phyloP scores from a whole-genome alignment of 2,797 vertebrate genomes.

The Hypotaenidia philippensis region DNA sequence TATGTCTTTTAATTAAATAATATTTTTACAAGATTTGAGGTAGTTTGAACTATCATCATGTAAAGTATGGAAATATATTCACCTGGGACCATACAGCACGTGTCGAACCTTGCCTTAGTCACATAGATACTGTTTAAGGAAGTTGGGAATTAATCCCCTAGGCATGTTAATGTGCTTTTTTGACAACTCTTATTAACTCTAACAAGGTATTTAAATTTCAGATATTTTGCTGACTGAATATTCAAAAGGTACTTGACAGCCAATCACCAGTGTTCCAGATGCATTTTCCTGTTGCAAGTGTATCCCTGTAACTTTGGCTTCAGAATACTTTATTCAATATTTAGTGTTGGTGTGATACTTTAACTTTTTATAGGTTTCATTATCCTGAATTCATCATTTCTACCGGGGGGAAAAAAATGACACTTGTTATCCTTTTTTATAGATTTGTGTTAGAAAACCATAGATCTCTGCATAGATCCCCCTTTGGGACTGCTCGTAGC shows the following conservation, averaged over 20 bases:
- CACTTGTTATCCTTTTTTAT: background rate
- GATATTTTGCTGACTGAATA: constrained; percentile 72
- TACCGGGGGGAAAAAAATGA: background rate
- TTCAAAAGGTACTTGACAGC: constrained; percentile 64
- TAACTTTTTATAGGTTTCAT: background rate
- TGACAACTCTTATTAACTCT: constrained; percentile 75
- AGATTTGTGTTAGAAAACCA: background rate
- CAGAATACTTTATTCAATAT: background rate
- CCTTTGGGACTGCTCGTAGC: background rate
- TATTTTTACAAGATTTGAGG: background rate
- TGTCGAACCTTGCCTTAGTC: constrained; percentile 52
- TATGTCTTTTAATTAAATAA: constrained; percentile 27
- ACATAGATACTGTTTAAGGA: constrained; percentile 26
- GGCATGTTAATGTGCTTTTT: constrained; percentile 68
- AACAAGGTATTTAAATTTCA: constrained; percentile 79
- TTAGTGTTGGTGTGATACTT: background rate
- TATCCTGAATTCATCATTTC: background rate
- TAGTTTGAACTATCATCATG: background rate
- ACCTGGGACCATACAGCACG: background rate
- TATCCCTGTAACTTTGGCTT: constrained; percentile 17
- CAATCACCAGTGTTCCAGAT: constrained; percentile 6
- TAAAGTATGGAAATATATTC: constrained; percentile 37
- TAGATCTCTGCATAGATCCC: background rate
- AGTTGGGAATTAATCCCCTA: constrained; percentile 71
- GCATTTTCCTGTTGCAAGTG: background rate